Evolutionary conservation across 2,888 invertebrate species (phyloP), one percentile per base, ranked within the genome.

Genomic region (Standfussiana lucernea): DNA sequence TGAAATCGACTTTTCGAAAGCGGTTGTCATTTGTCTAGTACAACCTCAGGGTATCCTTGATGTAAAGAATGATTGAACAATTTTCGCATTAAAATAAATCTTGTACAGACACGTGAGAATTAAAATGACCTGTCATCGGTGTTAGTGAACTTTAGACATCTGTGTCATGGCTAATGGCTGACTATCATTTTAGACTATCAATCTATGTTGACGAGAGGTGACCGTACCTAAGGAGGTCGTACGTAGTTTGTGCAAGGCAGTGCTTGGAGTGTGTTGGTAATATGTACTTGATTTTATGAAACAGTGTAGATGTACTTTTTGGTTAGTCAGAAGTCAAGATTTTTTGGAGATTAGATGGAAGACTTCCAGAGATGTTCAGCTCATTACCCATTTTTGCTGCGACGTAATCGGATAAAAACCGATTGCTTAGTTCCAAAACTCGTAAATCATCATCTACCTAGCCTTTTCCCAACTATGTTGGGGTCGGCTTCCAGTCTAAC

Each of bases 41-140:
- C n/a, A 28, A 8, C 11, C 1, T 28, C 28, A 0, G 0, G 10
- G 32, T 13, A 56, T 28, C 28, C 56, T 13, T 5, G 8, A 3
- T n/a, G 18, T 56, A 28, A 8, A 42, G 28, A 5, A 37, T 40
- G 66, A 77, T 42, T 6, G 76, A 32, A 21, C 15, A 77, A 76
- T 66, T 76, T 77, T 77, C 42, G 24, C 24, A 37, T 53, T 53
- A 18, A 76, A 21, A 28, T 76, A 42, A 42, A 66, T 77, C 77
- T 77, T 8, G n/a, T 37, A 56, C 56, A 32, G 50, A 64, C 50
- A 45, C 15, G 4, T 4, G 59, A 2, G 45, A 15, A 67, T 77
- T 68, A 37, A 59, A 59, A 32, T 47, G 76, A 68, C 76, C 78
- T 32, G 56, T 66, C 69, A 13, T 1, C 18, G 47, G 21, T 10